Conservation (phyloP, 2,888 invertebrate species). For the Zootermopsis nevadensis region DNA sequence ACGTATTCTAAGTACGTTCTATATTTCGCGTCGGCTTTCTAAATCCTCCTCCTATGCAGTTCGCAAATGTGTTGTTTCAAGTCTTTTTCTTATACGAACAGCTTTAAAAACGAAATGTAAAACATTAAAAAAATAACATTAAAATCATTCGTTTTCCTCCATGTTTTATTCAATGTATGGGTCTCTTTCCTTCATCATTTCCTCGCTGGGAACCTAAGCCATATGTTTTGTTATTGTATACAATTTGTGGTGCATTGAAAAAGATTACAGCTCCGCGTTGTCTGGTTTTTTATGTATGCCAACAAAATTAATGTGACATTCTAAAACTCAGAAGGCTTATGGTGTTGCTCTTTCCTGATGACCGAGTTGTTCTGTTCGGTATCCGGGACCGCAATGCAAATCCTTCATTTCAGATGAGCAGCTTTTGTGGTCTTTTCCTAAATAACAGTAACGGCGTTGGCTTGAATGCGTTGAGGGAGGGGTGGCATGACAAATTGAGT, state of each 20-base stretch:
- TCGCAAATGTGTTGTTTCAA: background rate
- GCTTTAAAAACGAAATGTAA: background rate
- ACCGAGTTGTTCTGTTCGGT: constrained; percentile 15
- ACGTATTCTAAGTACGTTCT: background rate
- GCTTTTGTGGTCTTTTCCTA: constrained; percentile 27
- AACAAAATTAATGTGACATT: constrained; percentile 42
- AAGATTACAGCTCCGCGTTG: background rate
- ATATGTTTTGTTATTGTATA: constrained; percentile 21
- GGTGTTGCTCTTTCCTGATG: constrained; percentile 23
- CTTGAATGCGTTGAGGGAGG: background rate
- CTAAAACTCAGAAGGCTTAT: constrained; percentile 18
- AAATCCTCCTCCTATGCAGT: background rate
- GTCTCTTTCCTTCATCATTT: background rate
- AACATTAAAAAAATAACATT: constrained; percentile 19
- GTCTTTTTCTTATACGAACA: background rate
- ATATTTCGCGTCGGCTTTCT: background rate
- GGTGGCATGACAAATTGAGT: constrained; percentile 22
- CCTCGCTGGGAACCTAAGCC: background rate
- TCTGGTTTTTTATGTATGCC: background rate
- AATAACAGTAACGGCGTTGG: background rate
- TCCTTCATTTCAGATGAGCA: background rate
- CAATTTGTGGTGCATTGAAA: constrained; percentile 11
- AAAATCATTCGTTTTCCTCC: constrained; percentile 9
- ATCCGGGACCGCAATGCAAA: background rate
- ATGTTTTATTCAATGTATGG: background rate